Conservation (phyloP, 2,113 vertebrate genomes). For the Burhinus bistriatus region DNA sequence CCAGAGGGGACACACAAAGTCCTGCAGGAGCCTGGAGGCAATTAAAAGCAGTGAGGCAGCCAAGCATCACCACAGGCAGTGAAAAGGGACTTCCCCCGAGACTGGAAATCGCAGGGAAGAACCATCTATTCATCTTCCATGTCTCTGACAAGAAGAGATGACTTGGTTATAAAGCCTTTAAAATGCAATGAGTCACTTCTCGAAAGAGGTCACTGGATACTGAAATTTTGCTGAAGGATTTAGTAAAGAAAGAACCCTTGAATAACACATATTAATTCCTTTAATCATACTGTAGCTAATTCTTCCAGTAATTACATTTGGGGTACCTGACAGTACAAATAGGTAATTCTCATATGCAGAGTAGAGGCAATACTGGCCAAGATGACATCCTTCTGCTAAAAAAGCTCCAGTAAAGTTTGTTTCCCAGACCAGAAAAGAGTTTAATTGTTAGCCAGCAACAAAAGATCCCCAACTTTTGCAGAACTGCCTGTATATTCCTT, state of each 20-base stretch:
- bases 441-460: background rate
- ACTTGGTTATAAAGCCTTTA: conserved; percentile 21
- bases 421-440: background rate
- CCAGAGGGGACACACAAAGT: conserved; percentile 31
- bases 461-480: background rate
- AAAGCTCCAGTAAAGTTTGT: background rate
- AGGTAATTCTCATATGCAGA: background rate
- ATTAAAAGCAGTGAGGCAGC: background rate
- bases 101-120: background rate
- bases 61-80: conserved; percentile 15
- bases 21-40: conserved; percentile 50
- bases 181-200: conserved; percentile 30
- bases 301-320: background rate
- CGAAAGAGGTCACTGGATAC: background rate
- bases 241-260: background rate
- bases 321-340: background rate
- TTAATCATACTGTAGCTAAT: background rate
- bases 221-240: background rate
- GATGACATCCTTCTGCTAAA: background rate
- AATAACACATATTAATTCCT: background rate
- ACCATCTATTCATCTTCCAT: background rate
- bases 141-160: conserved; percentile 3
- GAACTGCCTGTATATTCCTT: background rate
- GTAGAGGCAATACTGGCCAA: background rate
- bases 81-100: conserved; percentile 4